A percentile compares a stretch with the other conserved stretches of the same genome.
Conservation (phyloP, 2,888 invertebrate species). For the Pristionchus arcanus region DNA sequence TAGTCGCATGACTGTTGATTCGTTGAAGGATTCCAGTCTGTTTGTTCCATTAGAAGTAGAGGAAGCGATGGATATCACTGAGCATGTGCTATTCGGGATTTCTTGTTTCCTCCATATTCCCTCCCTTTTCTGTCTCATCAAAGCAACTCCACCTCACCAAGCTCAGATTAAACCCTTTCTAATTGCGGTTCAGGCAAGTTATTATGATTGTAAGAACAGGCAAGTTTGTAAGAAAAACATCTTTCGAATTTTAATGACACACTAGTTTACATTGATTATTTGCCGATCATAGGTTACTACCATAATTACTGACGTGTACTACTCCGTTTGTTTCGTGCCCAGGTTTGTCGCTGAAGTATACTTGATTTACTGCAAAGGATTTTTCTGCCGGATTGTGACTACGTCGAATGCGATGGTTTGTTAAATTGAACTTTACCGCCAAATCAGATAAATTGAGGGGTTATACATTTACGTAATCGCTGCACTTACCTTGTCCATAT, state of each 20-base stretch:
- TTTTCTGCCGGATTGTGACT: neutral
- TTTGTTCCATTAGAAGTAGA: neutral
- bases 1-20: no score
- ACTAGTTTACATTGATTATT: no score
- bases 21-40: neutral
- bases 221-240: no score
- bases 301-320: neutral
- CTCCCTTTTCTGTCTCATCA: neutral
- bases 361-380: neutral
- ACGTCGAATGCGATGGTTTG: neutral
- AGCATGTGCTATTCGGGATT: neutral
- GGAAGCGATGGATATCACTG: neutral
- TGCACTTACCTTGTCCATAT: neutral
- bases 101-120: neutral
- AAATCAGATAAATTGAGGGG: neutral
- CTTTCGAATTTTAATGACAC: no score
- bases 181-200: neutral
- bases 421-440: no score
- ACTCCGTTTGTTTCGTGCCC: neutral
- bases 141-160: neutral
- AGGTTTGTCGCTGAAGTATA: neutral
- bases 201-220: no score
- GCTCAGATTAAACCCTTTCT: neutral
- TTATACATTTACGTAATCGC: no score
- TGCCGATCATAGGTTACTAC: neutral